These are phyloP conservation scores for Colletes latitarsis DNA, from an alignment of 1,140 invertebrate species.

Conservation along the genomic window DNA sequence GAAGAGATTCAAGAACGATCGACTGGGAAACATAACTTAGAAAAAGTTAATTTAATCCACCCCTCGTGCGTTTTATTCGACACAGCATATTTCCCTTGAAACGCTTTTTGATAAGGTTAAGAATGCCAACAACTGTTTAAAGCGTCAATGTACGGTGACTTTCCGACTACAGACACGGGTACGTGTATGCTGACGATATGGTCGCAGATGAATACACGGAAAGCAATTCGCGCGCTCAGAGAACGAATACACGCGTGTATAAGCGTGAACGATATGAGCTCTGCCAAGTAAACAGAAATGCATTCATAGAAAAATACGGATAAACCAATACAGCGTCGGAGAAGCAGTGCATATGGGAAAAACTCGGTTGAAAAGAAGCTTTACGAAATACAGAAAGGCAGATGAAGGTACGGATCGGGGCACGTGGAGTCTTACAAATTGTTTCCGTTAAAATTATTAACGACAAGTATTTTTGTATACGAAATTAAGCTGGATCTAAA, in stretches of 20 bases:
- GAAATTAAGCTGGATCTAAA: too few species aligned
- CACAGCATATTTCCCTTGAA: neutral
- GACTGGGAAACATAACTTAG: too few species aligned
- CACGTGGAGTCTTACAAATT: neutral
- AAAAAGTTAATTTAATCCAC: too few species aligned
- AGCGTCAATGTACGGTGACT: neutral
- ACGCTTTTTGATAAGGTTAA: neutral
- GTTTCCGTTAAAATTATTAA: neutral
- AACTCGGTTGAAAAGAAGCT: constrained; percentile 1
- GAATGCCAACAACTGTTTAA: neutral
- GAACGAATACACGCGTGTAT: constrained; percentile 3
- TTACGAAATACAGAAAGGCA: neutral
- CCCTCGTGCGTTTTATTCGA: neutral
- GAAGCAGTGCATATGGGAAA: constrained; percentile 19
- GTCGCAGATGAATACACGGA: constrained; percentile 21
- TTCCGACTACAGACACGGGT: neutral
- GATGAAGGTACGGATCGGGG: neutral
- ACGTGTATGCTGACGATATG: neutral
- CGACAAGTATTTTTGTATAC: too few species aligned
- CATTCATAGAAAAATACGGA: constrained; percentile 44
- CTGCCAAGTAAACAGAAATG: constrained; percentile 38
- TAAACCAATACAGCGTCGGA: constrained; percentile 33
- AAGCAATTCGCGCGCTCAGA: neutral
- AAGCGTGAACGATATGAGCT: constrained; percentile 36
- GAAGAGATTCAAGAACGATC: too few species aligned